Conservation (phyloP, 1,140 invertebrate species). For the Helicoverpa zea region DNA sequence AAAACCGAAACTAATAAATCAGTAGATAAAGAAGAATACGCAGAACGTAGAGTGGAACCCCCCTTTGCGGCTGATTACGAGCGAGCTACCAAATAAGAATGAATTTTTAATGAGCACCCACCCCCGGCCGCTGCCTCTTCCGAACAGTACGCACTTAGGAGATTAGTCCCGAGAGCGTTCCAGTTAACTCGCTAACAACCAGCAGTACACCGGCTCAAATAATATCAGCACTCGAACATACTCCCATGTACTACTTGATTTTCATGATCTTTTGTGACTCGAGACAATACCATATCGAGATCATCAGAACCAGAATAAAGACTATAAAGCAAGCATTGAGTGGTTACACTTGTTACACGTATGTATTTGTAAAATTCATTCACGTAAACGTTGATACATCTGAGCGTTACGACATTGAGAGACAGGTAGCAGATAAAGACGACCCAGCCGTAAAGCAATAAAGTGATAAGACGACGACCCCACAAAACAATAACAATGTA, state of each 20-base stretch:
- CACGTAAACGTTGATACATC: conserved; percentile 15
- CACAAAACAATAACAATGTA: conserved; percentile 79
- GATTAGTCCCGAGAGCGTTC: conserved; percentile 82
- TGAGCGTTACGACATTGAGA: conserved; percentile 26
- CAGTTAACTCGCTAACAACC: conserved; percentile 55
- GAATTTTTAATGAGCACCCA: conserved; percentile 84
- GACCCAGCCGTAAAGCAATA: conserved; percentile 70
- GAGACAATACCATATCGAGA: background rate
- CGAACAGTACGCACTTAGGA: conserved; percentile 83
- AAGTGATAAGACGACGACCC: conserved; percentile 80
- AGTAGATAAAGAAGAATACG: conserved; percentile 73
- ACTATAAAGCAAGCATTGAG: too few species aligned
- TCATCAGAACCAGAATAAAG: background rate
- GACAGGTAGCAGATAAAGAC: conserved; percentile 51
- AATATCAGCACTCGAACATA: conserved; percentile 6
- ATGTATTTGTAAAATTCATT: background rate
- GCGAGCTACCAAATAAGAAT: conserved; percentile 82
- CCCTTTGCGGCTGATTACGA: conserved; percentile 78
- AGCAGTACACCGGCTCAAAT: conserved; percentile 17
- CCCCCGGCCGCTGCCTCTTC: conserved; percentile 56
- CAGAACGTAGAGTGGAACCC: conserved; percentile 58
- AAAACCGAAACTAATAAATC: conserved; percentile 60
- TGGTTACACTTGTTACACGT: background rate
- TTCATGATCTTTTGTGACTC: background rate
- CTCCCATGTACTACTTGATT: conserved; percentile 2